These are phyloP conservation scores for Pseudomyrmex concolor DNA, from an alignment of 1,140 invertebrate genomes.

Conservation along the genomic window DNA sequence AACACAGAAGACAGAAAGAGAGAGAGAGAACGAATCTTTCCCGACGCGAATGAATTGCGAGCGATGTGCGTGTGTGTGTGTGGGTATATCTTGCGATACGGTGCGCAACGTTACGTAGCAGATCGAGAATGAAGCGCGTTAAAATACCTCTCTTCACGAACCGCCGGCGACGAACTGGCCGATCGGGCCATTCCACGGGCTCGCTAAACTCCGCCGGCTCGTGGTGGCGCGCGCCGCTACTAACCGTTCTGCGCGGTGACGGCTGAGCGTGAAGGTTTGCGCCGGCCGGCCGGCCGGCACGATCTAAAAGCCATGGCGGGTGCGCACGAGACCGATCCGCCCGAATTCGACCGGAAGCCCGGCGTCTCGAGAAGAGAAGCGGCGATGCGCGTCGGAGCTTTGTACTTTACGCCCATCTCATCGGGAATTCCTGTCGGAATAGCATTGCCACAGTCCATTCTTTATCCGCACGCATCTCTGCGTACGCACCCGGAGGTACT, in stretches of 20 bases:
- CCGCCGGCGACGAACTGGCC: constrained; percentile 84
- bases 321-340: constrained; percentile 72
- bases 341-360: constrained; percentile 78
- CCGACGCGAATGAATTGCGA: neutral
- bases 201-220: constrained; percentile 69
- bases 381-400: constrained; percentile 68
- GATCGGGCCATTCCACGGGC: constrained; percentile 76
- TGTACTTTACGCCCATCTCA: constrained; percentile 75
- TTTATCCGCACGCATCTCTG: constrained; percentile 50
- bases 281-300: constrained; percentile 63
- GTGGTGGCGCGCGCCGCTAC: constrained; percentile 65
- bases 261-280: constrained; percentile 11
- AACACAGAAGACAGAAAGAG: neutral
- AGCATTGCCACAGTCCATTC: constrained; percentile 53
- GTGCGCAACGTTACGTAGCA: neutral
- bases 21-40: neutral
- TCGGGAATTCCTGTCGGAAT: constrained; percentile 75
- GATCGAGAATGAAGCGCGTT: constrained; percentile 46
- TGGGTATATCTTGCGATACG: neutral
- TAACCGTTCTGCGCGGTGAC: constrained; percentile 69
- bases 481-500: too few relatives aligned
- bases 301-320: constrained; percentile 71
- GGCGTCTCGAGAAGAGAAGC: constrained; percentile 33
- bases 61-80: neutral
- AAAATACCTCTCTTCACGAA: constrained; percentile 77